Base-by-base conservation (phyloP, 2,888 invertebrate genomes). In the Scaptomyza tumidula region DNA sequence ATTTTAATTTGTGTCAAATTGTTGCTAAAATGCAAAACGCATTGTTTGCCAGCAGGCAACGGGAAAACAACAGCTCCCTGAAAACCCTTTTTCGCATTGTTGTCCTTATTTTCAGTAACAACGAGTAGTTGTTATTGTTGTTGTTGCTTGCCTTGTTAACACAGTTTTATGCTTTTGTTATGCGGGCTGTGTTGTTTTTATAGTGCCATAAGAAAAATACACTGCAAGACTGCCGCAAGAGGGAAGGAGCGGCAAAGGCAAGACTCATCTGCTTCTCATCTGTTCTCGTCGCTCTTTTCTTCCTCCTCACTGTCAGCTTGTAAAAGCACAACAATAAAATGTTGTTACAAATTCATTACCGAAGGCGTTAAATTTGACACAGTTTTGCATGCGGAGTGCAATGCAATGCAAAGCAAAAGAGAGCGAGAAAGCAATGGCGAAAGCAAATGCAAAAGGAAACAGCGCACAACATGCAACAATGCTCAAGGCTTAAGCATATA, bases 1-100 rank as follows among this genome's bases (percentile, higher is more conserved):
- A 86, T 88, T 88, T 86, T 86, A 88, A 86, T 88, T 88, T 86
- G 85, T 86, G 87, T 86, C 88, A 88, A 86, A 86, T 88, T 86
- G 86, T 86, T 86, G 75, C 82, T 86, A 83, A 83, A 83, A 83
- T 87, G 86, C 82, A 85, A 87, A 85, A 87, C 81, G 86, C 84
- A 86, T 85, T 85, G 88, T 85, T 76, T 75, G 65, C 74, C 69
- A 64, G 52, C 57, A 44, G 46, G 39, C 58, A 39, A 31, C 19
- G 16, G 39, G 37, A 11, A 10, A 10, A 16, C 7, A 9, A 43
- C n/a, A 33, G 3, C 10, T 33, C 41, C 37, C 44, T 50, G 27
- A 43, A 50, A 52, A 39, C 14, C 52, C 59, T 52, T 52, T 68
- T 54, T 58, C 48, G 46, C 63, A 72, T 77, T 72, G 63, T 79